phyloP scores from a whole-genome alignment of 1,140 invertebrate genomes.

The Heliconius melpomene region DNA sequence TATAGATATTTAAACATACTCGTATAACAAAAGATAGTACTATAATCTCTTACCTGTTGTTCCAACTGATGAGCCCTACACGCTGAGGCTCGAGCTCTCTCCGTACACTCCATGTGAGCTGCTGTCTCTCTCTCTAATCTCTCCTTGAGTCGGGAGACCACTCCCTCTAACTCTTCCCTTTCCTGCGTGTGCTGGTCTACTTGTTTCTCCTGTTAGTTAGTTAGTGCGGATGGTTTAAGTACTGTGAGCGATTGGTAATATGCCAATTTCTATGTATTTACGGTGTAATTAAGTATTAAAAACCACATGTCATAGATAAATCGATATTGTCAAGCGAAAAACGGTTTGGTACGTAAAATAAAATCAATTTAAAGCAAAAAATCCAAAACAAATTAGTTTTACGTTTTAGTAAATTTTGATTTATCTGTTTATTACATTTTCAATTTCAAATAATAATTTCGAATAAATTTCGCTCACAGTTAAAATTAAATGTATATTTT shows the following conservation, averaged over 20 bases:
- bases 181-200: conserved; percentile 93
- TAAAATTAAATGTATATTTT: conserved; percentile 8
- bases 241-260: conserved; percentile 15
- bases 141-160: conserved; percentile 91
- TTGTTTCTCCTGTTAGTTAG: conserved; percentile 88
- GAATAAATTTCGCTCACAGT: conserved; percentile 15
- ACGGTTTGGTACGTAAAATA: no score
- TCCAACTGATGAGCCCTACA: conserved; percentile 87
- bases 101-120: conserved; percentile 92
- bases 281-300: neutral
- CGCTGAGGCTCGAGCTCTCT: conserved; percentile 89
- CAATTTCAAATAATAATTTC: neutral
- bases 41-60: conserved; percentile 68
- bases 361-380: no score
- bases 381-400: no score
- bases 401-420: neutral
- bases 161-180: conserved; percentile 95
- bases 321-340: no score
- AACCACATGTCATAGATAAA: no score
- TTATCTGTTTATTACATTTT: neutral
- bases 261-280: neutral
- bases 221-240: conserved; percentile 30
- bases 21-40: no score
- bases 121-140: conserved; percentile 94
- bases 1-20: no score